phyloP scores from a whole-genome alignment of 2,888 invertebrate genomes.

The Epinotia nisella region DNA sequence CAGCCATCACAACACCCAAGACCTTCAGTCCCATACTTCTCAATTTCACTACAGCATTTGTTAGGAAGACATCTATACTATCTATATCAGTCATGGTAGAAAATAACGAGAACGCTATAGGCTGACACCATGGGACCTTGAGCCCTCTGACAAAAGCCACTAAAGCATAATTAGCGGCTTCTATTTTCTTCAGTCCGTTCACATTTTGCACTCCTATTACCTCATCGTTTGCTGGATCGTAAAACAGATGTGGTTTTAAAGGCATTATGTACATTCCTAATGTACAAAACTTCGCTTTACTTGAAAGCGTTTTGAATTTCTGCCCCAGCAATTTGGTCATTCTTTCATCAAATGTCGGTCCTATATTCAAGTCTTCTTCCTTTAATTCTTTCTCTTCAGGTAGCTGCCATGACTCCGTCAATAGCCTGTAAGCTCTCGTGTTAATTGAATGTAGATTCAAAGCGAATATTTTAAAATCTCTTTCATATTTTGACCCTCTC shows the following conservation, averaged over 20 bases:
- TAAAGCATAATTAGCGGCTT: conserved; percentile 17
- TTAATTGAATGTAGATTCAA: conserved; percentile 23
- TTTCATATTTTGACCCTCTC: conserved; percentile 14
- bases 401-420: conserved; percentile 13
- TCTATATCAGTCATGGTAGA: conserved; percentile 18
- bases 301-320: conserved; percentile 13
- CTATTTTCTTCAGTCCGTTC: conserved; percentile 14
- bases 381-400: conserved; percentile 21
- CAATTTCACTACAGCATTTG: conserved; percentile 4
- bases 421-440: conserved; percentile 21
- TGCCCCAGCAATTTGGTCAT: background rate
- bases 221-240: conserved; percentile 29
- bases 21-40: background rate
- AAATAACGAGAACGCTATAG: conserved; percentile 4
- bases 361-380: conserved; percentile 5
- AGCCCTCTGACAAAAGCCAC: conserved; percentile 24
- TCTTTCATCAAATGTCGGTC: conserved; percentile 14
- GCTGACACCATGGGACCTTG: conserved; percentile 9
- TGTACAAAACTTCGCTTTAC: conserved; percentile 13
- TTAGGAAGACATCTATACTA: conserved; percentile 9
- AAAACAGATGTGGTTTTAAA: conserved; percentile 20
- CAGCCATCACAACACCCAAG: conserved; percentile 18
- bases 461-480: conserved; percentile 16
- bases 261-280: conserved; percentile 8
- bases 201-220: conserved; percentile 28